Evolutionary conservation across 2,888 invertebrate species (phyloP).

Genomic region (Branchinecta sandiegonensis): DNA sequence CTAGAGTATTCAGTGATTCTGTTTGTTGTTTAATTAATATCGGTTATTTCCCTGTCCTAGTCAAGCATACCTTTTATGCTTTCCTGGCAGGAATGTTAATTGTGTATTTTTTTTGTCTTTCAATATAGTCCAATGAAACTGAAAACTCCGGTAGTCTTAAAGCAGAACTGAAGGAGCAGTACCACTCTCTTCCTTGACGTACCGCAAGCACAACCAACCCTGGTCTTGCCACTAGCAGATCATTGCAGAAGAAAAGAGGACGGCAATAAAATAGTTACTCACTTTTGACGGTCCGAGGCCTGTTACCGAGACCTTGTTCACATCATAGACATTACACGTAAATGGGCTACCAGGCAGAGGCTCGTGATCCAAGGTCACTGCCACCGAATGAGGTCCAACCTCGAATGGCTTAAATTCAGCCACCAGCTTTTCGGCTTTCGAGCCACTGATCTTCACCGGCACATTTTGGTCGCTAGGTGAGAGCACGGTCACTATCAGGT

Average conservation of each 20-base stretch:
- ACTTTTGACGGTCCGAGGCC: conserved; percentile 46
- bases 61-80: no score
- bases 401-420: conserved; percentile 67
- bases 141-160: no score
- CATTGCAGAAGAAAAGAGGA: not conserved
- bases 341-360: conserved; percentile 82
- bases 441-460: conserved; percentile 50
- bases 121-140: no score
- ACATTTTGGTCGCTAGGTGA: conserved; percentile 71
- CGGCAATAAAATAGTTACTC: conserved; percentile 25
- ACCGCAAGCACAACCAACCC: not conserved
- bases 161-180: no score
- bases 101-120: no score
- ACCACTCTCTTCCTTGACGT: no score
- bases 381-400: conserved; percentile 68
- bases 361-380: conserved; percentile 64
- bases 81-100: no score
- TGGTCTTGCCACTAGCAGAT: not conserved
- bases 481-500: conserved; percentile 47
- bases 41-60: no score
- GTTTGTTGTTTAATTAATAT: no score
- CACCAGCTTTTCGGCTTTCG: conserved; percentile 49
- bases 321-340: conserved; percentile 86
- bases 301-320: conserved; percentile 43
- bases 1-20: no score